phyloP scores from a whole-genome alignment of 1,140 invertebrate species.

The Notospermus geniculatus region DNA sequence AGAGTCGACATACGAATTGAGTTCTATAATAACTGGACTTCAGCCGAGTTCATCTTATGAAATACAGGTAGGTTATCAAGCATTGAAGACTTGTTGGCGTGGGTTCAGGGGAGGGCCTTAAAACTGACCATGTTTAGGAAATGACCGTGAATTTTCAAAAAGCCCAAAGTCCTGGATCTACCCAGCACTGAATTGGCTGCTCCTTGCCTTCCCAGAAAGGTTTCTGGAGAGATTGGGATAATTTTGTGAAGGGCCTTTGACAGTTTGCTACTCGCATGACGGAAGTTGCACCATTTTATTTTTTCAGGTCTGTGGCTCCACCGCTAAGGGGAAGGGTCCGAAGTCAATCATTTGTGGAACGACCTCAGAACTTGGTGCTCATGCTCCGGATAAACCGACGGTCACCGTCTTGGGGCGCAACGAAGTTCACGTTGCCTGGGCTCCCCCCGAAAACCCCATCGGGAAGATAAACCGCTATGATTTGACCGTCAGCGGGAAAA shows the following conservation, averaged over 20 bases:
- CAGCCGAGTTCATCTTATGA: slow-evolving; percentile 47
- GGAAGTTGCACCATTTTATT: too few relatives aligned
- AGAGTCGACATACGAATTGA: slow-evolving; percentile 42
- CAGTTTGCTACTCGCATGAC: too few relatives aligned
- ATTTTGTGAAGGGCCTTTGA: too few relatives aligned
- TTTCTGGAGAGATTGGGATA: too few relatives aligned
- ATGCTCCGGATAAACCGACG: slow-evolving; percentile 49
- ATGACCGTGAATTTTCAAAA: too few relatives aligned
- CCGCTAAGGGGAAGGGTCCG: slow-evolving; percentile 47
- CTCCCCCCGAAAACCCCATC: slow-evolving; percentile 47
- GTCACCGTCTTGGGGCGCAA: slow-evolving; percentile 50
- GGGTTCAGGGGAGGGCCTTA: too few relatives aligned
- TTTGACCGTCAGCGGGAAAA: slow-evolving; percentile 47
- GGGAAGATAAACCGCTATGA: slow-evolving; percentile 52
- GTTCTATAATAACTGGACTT: slow-evolving; percentile 48
- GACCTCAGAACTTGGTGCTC: slow-evolving; percentile 48
- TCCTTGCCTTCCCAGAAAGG: too few relatives aligned
- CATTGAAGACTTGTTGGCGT: too few relatives aligned
- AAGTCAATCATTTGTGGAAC: slow-evolving; percentile 29
- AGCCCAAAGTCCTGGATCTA: too few relatives aligned
- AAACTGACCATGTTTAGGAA: too few relatives aligned
- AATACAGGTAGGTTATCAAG: slow-evolving; percentile 32
- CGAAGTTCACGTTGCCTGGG: slow-evolving; percentile 51
- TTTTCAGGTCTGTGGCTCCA: slow-evolving; percentile 47
- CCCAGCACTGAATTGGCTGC: too few relatives aligned